Evolutionary conservation across 2,888 invertebrate species (phyloP).

Genomic region (Eilema sororculum): DNA sequence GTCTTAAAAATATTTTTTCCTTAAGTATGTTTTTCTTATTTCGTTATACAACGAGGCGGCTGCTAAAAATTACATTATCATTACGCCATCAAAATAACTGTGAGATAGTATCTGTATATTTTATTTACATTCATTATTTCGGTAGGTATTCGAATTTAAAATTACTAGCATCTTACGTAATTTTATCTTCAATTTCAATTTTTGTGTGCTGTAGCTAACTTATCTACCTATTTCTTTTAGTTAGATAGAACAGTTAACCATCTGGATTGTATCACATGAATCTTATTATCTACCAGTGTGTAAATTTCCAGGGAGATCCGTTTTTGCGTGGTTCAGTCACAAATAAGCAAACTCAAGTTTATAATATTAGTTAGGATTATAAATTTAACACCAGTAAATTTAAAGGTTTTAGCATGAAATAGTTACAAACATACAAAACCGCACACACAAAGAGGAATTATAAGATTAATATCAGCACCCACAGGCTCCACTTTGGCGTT

Average conservation of each 20-base stretch:
- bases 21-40: slow-evolving; percentile 11
- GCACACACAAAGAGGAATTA: neutral
- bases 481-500: neutral
- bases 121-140: neutral
- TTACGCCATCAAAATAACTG: neutral
- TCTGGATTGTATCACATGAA: neutral
- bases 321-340: neutral
- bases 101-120: neutral
- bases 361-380: too few species aligned
- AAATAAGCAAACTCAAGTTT: neutral
- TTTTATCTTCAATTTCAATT: neutral
- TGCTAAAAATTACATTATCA: slow-evolving; percentile 1
- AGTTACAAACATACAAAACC: neutral
- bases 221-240: too few species aligned
- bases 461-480: neutral
- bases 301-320: neutral
- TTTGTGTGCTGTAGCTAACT: too few species aligned
- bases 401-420: neutral
- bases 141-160: neutral
- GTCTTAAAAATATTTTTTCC: neutral
- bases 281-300: neutral
- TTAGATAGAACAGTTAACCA: neutral
- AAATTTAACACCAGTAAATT: neutral
- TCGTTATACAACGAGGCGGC: neutral
- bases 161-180: neutral